phyloP scores from a whole-genome alignment of 2,888 invertebrate species.

The Cephus rjabovi region DNA sequence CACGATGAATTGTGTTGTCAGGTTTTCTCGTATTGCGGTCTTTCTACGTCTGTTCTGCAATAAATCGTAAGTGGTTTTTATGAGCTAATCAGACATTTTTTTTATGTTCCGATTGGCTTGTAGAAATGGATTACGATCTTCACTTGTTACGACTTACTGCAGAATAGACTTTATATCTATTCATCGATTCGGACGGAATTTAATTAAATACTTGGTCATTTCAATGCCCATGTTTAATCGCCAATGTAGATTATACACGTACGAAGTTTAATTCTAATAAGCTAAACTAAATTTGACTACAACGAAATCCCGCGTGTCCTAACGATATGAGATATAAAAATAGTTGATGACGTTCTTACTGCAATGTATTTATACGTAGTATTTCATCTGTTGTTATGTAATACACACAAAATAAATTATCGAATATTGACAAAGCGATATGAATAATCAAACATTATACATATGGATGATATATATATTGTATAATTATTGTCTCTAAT shows the following conservation, averaged over 20 bases:
- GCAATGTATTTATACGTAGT: conserved; percentile 58
- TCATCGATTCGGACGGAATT: not conserved
- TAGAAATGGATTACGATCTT: no score
- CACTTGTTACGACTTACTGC: no score
- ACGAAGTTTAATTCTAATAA: conserved; percentile 21
- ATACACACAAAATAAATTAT: conserved; percentile 48
- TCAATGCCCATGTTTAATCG: conserved; percentile 5
- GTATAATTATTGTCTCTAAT: conserved; percentile 34
- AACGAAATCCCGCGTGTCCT: conserved; percentile 20
- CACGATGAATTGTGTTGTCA: not conserved
- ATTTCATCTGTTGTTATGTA: conserved; percentile 54
- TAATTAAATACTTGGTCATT: not conserved
- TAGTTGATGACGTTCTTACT: conserved; percentile 35
- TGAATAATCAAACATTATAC: conserved; percentile 22
- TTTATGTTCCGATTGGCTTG: no score
- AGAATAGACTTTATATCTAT: not conserved
- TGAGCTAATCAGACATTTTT: no score
- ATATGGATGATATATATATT: conserved; percentile 24
- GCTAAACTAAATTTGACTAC: conserved; percentile 22
- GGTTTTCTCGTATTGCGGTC: not conserved
- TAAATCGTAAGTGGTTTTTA: no score
- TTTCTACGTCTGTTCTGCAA: no score
- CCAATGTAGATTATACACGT: conserved; percentile 18
- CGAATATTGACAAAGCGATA: conserved; percentile 27
- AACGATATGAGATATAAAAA: conserved; percentile 15